Base-by-base conservation (phyloP, 2,888 invertebrate species). In the Desoria tigrina region DNA sequence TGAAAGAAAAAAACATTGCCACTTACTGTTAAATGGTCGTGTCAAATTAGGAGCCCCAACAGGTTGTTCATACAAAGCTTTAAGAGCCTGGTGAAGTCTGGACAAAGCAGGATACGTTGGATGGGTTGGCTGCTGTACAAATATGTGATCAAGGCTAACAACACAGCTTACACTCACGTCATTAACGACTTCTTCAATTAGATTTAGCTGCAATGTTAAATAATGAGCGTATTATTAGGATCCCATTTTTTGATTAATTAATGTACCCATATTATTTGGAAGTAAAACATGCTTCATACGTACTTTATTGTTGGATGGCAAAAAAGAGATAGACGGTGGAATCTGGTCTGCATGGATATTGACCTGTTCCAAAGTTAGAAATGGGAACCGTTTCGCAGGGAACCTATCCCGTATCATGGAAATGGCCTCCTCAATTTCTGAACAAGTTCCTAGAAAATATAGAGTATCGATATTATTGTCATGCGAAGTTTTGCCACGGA, bases 41-140 rank as follows among this genome's bases (percentile, higher is more conserved):
- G 93, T 92, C 78, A 95, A 82, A 71, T 86, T 81, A 42, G 97
- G 95, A 51, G 92, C 87, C 71, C 88, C 88, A 32, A 79, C 78
- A 64, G 87, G 85, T 76, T 86, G 86, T 71, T 86, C 86, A 82
- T 98, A 98, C 71, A 90, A 88, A 67, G 85, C 84, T 76, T 87
- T 88, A 89, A 98, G 93, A 79, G 86, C 88, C 76, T 85, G 85
- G 80, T 90, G 91, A 76, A 96, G 84, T 68, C 88, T 83, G 78
- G 89, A 87, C 76, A 97, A 84, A 65, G 89, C 87, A 21, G 90
- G 90, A 83, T 90, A 94, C 51, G 94, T 89, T 6, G 97, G 96
- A 83, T 98, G 97, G 66, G 93, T 88, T 2, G 94, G 95, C 81
- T 95, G 91, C 81, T 97, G 97, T 66, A 99, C 85, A 83, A 97